Conservation (phyloP, 1,140 invertebrate genomes). For the Sipha flava region DNA sequence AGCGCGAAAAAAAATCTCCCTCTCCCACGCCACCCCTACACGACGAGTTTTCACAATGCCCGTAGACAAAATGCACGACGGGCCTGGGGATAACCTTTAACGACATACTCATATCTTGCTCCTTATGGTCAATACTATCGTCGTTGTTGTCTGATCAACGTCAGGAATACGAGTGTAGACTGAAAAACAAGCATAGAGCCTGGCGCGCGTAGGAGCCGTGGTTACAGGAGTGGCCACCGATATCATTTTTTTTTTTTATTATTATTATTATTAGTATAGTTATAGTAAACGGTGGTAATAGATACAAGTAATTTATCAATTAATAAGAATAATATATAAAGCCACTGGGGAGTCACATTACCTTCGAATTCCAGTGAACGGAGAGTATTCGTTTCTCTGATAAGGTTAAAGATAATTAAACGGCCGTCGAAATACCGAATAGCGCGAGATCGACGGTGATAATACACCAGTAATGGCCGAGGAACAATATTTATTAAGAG, state of each 20-base stretch:
- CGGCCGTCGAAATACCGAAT: background rate
- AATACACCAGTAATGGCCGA: too few relatives aligned
- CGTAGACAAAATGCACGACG: too few relatives aligned
- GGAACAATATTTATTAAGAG: too few relatives aligned
- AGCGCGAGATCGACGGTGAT: background rate
- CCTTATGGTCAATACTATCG: too few relatives aligned
- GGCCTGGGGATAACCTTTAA: background rate
- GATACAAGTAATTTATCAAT: background rate
- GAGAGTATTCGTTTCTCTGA: background rate
- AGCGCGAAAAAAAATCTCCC: too few relatives aligned
- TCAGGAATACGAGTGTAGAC: background rate
- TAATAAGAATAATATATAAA: too few relatives aligned
- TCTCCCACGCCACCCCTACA: too few relatives aligned
- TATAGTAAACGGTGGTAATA: background rate
- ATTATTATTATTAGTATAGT: background rate
- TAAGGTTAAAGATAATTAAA: background rate
- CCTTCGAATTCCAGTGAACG: conserved; percentile 12
- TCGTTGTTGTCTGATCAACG: background rate
- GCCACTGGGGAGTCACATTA: background rate
- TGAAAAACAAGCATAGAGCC: background rate
- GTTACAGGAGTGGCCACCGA: background rate
- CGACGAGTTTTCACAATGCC: too few relatives aligned
- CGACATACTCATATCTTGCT: background rate
- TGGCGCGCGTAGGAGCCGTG: background rate
- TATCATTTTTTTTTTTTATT: too few relatives aligned